Evolutionary conservation across 2,113 vertebrate genomes (phyloP).

Genomic region (Myxocyprinus asiaticus): DNA sequence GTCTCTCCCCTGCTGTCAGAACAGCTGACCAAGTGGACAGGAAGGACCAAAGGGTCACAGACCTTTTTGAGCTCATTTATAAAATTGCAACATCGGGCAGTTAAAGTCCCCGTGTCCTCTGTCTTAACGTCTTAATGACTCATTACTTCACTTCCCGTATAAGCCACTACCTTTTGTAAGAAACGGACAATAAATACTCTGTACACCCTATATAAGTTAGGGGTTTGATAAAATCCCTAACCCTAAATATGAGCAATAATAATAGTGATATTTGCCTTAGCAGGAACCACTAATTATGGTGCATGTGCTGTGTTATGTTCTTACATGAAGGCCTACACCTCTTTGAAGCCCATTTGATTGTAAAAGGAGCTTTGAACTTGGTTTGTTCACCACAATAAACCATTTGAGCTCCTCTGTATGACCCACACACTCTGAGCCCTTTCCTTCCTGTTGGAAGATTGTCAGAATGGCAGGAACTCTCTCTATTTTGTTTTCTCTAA

Average conservation of each 20-base stretch:
- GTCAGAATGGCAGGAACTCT: conserved; percentile 52
- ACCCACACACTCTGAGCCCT: conserved; percentile 21
- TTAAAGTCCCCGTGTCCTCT: not conserved
- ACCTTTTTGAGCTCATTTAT: conserved; percentile 19
- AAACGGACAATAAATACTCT: not conserved
- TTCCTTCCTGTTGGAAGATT: conserved; percentile 41
- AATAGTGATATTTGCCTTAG: too few relatives aligned
- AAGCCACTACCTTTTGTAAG: not conserved
- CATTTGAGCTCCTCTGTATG: conserved; percentile 2
- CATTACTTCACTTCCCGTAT: conserved; percentile 8
- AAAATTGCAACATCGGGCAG: conserved; percentile 12
- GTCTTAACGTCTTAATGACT: not conserved
- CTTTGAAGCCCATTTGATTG: not conserved
- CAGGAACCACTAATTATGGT: too few relatives aligned
- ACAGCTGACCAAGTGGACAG: conserved; percentile 2
- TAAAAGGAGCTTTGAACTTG: conserved; percentile 34
- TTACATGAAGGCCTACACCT: too few relatives aligned
- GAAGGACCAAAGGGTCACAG: conserved; percentile 15
- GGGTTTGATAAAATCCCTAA: too few relatives aligned
- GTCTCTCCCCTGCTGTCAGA: conserved; percentile 3
- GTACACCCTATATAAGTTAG: too few relatives aligned
- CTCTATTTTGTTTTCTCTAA: not conserved
- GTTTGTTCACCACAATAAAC: conserved; percentile 4
- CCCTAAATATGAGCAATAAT: too few relatives aligned
- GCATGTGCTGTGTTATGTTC: too few relatives aligned